phyloP scores from a whole-genome alignment of 1,140 invertebrate species.

The Heliconius melpomene region DNA sequence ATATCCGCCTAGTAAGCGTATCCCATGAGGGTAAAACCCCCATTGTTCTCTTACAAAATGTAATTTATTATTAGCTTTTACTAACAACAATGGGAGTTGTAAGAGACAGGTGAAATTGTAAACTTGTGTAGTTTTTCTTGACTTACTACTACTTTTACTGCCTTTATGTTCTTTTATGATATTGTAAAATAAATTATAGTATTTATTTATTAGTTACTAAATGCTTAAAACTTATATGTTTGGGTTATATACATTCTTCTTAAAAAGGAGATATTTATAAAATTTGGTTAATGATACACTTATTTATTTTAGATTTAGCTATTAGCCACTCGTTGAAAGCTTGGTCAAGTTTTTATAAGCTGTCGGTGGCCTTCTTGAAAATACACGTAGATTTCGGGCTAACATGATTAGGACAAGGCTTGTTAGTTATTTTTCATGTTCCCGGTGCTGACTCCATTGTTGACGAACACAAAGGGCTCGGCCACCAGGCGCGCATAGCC shows the following conservation, averaged over 20 bases:
- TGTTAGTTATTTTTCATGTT: slow-evolving; percentile 29
- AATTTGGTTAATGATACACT: background rate
- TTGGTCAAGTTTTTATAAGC: background rate
- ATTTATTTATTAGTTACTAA: too few relatives aligned
- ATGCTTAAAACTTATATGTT: too few relatives aligned
- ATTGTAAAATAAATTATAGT: background rate
- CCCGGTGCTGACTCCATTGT: slow-evolving; percentile 43
- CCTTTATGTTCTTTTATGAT: background rate
- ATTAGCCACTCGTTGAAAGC: background rate
- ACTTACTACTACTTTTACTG: too few relatives aligned
- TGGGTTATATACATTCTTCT: too few relatives aligned
- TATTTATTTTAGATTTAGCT: background rate
- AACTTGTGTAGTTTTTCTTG: background rate
- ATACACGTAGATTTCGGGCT: background rate
- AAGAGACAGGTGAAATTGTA: background rate
- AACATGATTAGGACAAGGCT: background rate
- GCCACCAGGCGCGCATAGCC: slow-evolving; percentile 58
- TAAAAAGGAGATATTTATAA: background rate
- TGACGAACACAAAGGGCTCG: slow-evolving; percentile 48
- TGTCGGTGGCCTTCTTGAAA: background rate
- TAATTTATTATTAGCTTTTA: background rate
- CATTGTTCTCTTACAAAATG: background rate
- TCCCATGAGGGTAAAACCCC: background rate
- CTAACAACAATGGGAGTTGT: background rate
- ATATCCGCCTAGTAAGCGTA: slow-evolving; percentile 7